phyloP scores from a whole-genome alignment of 2,113 vertebrate genomes.

The Maccullochella peelii region DNA sequence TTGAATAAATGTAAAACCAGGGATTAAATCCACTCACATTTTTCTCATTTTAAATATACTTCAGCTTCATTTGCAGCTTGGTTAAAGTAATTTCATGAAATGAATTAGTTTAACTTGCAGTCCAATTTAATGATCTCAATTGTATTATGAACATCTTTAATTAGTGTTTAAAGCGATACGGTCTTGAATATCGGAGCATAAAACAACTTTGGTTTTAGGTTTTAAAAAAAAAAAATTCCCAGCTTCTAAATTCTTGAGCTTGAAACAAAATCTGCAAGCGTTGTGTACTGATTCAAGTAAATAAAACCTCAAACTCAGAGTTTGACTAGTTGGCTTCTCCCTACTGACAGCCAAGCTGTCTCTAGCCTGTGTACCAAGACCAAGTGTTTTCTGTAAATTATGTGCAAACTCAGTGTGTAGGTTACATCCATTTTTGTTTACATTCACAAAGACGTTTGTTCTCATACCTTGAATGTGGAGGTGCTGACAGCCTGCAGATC shows the following conservation, averaged over 20 bases:
- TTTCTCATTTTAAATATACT: neutral
- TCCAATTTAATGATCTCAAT: neutral
- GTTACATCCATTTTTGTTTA: neutral
- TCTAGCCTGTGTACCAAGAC: neutral
- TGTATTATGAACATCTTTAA: neutral
- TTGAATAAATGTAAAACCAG: neutral
- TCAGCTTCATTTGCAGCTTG: neutral
- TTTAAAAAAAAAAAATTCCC: neutral
- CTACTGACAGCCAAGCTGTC: neutral
- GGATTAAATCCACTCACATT: neutral
- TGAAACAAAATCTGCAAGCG: slow-evolving; percentile 4
- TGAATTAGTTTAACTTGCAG: neutral
- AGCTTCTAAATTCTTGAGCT: neutral
- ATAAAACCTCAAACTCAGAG: neutral
- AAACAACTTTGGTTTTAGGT: slow-evolving; percentile 37
- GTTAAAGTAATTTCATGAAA: neutral
- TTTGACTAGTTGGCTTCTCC: neutral
- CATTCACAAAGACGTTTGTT: slow-evolving; percentile 11
- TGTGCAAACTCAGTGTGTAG: neutral
- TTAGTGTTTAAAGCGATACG: neutral
- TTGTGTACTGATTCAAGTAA: slow-evolving; percentile 8
- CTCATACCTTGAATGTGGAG: neutral
- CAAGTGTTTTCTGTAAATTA: neutral
- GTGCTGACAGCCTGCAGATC: neutral
- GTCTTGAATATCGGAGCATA: neutral